These are phyloP conservation scores for Lathamus discolor DNA, from an alignment of 2,113 vertebrate genomes.

Conservation along the genomic window DNA sequence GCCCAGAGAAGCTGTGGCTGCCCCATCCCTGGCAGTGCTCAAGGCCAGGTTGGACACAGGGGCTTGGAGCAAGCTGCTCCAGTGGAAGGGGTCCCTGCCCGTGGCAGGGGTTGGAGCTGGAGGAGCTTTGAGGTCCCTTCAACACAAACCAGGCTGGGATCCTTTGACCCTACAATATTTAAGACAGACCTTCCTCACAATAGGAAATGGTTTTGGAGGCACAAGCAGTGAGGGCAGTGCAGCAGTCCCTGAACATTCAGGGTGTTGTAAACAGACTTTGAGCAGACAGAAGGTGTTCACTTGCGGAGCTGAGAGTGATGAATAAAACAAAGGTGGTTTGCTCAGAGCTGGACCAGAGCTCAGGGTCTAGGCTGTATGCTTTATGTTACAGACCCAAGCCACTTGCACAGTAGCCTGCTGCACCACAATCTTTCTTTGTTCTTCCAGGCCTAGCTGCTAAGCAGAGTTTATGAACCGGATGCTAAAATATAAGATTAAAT, in stretches of 20 bases:
- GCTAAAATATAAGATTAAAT: neutral
- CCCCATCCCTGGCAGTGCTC: no score
- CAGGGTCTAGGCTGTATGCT: neutral
- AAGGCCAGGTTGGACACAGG: no score
- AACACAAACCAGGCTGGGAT: neutral
- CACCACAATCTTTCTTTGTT: neutral
- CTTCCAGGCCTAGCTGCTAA: neutral
- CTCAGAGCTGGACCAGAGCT: neutral
- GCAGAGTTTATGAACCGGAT: neutral
- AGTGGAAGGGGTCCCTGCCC: neutral
- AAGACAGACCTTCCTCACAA: neutral
- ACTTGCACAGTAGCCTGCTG: neutral
- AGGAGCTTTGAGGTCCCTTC: accelerated
- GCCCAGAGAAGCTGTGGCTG: no score
- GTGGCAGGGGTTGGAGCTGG: neutral
- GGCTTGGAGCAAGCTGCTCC: no score
- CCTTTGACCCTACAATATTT: neutral
- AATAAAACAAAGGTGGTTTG: neutral
- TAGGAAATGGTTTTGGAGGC: neutral
- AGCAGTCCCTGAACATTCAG: neutral
- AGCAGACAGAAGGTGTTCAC: neutral
- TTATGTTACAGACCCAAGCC: neutral
- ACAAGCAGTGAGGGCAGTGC: neutral
- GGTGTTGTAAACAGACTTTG: neutral
- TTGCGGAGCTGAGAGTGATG: neutral